Evolutionary conservation across 2,797 vertebrate species (phyloP).

Genomic region (Rhincodon typus): DNA sequence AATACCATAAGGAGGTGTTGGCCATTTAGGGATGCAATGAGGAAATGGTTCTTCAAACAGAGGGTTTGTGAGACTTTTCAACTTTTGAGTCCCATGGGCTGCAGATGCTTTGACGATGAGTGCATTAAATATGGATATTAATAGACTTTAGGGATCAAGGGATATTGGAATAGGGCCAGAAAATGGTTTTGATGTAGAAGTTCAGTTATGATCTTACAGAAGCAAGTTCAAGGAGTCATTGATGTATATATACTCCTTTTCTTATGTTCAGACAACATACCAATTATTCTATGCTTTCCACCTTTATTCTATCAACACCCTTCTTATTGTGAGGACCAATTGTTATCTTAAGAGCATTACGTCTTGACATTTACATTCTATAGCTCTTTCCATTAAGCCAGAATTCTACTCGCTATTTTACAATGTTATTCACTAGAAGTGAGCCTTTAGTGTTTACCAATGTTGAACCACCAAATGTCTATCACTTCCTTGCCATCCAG

Average conservation of each 20-base stretch:
- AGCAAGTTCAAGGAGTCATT: neutral
- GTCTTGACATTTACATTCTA: neutral
- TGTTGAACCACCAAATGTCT: neutral
- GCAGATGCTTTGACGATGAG: too few relatives aligned
- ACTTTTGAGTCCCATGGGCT: too few relatives aligned
- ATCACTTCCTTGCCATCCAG: neutral
- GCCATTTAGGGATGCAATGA: too few relatives aligned
- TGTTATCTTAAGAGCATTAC: neutral
- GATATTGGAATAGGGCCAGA: neutral
- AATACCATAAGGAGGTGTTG: too few relatives aligned
- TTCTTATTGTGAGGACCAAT: neutral
- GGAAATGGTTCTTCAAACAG: too few relatives aligned
- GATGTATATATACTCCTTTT: neutral
- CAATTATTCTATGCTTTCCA: neutral
- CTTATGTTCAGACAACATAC: neutral
- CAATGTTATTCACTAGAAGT: neutral
- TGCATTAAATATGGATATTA: neutral
- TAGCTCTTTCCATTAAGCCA: neutral
- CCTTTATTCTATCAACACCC: neutral
- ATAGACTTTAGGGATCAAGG: neutral
- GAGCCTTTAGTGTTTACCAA: neutral
- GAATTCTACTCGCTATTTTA: constrained; percentile 10
- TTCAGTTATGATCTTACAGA: neutral
- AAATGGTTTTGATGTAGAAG: neutral
- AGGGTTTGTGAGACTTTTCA: too few relatives aligned